Conservation (phyloP, 2,113 vertebrate genomes). For the Chloropsis cyanopogon region DNA sequence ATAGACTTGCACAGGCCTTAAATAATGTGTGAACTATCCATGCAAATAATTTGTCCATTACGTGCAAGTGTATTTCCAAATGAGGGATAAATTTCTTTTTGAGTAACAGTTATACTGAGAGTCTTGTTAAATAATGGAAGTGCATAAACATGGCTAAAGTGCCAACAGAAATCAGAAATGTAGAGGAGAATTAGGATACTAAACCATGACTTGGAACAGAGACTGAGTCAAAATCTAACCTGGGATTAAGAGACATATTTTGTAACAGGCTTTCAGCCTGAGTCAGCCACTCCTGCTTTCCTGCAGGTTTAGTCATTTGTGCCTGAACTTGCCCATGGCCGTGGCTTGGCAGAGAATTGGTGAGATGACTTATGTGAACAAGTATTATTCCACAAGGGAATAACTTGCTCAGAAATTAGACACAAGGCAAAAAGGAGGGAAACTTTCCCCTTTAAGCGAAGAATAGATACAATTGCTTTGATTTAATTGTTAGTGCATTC, state of each 20-base stretch:
- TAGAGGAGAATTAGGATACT: not conserved
- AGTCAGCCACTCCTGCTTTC: not conserved
- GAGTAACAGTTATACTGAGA: not conserved
- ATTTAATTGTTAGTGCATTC: accelerated
- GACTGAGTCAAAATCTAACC: not conserved
- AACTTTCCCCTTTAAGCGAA: not conserved
- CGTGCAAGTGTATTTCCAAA: not conserved
- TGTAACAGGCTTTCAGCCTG: not conserved
- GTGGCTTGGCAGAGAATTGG: not conserved
- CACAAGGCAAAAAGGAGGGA: not conserved
- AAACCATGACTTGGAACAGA: not conserved
- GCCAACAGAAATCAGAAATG: not conserved
- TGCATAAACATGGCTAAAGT: not conserved
- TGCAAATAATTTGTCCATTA: not conserved
- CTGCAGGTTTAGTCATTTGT: not conserved
- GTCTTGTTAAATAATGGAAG: not conserved
- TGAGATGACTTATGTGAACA: not conserved
- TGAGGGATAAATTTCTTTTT: not conserved
- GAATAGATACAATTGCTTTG: not conserved
- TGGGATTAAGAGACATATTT: not conserved
- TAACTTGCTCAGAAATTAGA: not conserved
- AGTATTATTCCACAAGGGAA: not conserved
- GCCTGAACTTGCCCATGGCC: accelerated
- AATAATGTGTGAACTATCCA: not conserved
- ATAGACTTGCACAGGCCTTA: not conserved